phyloP scores from a whole-genome alignment of 2,888 invertebrate species.

The Strigamia crassipes region DNA sequence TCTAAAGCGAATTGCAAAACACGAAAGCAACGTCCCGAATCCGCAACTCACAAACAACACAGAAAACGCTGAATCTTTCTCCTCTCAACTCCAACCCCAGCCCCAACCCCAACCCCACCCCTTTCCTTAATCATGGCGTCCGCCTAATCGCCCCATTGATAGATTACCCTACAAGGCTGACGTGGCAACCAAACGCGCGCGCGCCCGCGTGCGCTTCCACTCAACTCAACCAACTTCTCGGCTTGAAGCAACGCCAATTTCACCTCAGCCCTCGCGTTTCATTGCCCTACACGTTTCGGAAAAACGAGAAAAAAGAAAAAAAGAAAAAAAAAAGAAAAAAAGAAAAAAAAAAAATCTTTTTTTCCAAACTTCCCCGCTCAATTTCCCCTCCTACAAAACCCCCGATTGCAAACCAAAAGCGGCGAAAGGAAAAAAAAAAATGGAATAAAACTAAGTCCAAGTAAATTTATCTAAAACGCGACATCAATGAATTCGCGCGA shows the following conservation, averaged over 20 bases:
- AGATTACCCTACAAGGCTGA: slow-evolving; percentile 37
- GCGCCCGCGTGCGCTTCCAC: slow-evolving; percentile 1
- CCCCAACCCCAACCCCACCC: not conserved
- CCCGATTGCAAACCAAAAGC: not conserved
- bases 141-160: slow-evolving; percentile 37
- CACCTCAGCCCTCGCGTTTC: slow-evolving; percentile 32
- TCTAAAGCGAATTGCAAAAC: not conserved
- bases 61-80: not conserved
- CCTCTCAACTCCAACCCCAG: not conserved
- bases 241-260: slow-evolving; percentile 34
- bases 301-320: not conserved
- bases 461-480: slow-evolving; percentile 28
- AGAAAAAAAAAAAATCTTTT: too few relatives aligned
- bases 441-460: not conserved
- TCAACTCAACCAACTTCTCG: not conserved
- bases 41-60: not conserved
- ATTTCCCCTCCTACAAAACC: not conserved
- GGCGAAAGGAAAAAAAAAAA: too few relatives aligned
- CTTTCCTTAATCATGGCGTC: slow-evolving; percentile 34
- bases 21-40: not conserved
- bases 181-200: slow-evolving; percentile 19
- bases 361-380: not conserved
- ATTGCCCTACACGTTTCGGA: not conserved
- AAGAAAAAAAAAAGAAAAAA: not conserved
- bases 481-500: slow-evolving; percentile 34